These are phyloP conservation scores for Diloba caeruleocephala DNA, from an alignment of 2,888 invertebrate genomes.

Conservation along the genomic window DNA sequence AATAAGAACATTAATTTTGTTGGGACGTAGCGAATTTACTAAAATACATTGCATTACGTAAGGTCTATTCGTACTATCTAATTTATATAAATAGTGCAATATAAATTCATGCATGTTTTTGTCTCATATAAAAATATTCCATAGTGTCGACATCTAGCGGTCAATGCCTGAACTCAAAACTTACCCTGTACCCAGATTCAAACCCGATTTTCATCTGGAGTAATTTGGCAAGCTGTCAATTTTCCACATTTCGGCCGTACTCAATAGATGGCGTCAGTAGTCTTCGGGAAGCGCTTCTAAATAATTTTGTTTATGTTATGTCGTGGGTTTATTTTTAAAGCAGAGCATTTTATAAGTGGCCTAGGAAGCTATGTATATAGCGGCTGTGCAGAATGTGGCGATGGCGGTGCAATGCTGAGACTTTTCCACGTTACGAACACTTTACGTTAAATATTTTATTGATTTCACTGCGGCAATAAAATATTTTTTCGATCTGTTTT, in stretches of 20 bases:
- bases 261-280: conserved; percentile 72
- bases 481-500: conserved; percentile 58
- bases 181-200: conserved; percentile 33
- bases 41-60: conserved; percentile 48
- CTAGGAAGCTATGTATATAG: conserved; percentile 78
- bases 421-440: conserved; percentile 60
- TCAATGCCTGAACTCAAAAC: conserved; percentile 30
- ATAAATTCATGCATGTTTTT: conserved; percentile 18
- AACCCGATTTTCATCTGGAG: conserved; percentile 36
- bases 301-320: conserved; percentile 75
- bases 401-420: conserved; percentile 64
- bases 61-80: conserved; percentile 24
- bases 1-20: conserved; percentile 38
- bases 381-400: conserved; percentile 67
- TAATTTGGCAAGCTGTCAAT: conserved; percentile 66
- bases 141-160: conserved; percentile 55
- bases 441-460: conserved; percentile 60
- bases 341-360: conserved; percentile 84
- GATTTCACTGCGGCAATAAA: conserved; percentile 59
- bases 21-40: conserved; percentile 22
- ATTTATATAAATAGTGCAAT: conserved; percentile 30
- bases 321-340: conserved; percentile 83
- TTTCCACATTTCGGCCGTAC: conserved; percentile 58
- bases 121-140: conserved; percentile 9
- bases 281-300: conserved; percentile 41